phyloP scores from a whole-genome alignment of 1,140 invertebrate genomes.

The Temnothorax longispinosus region DNA sequence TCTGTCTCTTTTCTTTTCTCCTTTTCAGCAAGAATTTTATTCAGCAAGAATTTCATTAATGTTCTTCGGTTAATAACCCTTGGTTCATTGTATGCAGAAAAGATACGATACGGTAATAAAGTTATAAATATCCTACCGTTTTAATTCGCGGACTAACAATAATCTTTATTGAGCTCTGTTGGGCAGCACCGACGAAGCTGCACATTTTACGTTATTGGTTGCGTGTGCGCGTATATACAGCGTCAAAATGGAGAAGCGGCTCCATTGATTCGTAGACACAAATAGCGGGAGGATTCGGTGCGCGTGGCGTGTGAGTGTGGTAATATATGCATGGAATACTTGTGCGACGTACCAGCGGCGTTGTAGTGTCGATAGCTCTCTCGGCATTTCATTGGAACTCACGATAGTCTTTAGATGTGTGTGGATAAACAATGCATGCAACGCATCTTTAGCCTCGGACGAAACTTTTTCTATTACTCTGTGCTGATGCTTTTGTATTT shows the following conservation, averaged over 20 bases:
- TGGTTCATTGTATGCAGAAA: background rate
- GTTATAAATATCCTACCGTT: background rate
- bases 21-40: background rate
- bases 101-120: background rate
- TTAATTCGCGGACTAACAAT: constrained; percentile 12
- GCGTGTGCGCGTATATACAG: background rate
- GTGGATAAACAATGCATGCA: background rate
- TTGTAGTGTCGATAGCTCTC: constrained; percentile 1
- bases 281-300: constrained; percentile 37
- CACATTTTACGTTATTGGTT: constrained; percentile 14
- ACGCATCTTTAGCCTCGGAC: background rate
- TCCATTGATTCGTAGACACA: constrained; percentile 43
- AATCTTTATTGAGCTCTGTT: background rate
- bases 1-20: background rate
- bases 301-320: background rate
- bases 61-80: background rate
- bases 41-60: background rate
- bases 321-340: constrained; percentile 38
- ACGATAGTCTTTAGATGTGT: background rate
- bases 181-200: background rate
- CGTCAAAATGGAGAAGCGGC: constrained; percentile 9
- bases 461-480: background rate
- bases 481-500: background rate
- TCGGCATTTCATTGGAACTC: constrained; percentile 32
- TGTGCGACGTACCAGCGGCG: background rate